These are phyloP conservation scores for Platynereis dumerilii DNA, from an alignment of 2,888 invertebrate genomes.

Conservation along the genomic window DNA sequence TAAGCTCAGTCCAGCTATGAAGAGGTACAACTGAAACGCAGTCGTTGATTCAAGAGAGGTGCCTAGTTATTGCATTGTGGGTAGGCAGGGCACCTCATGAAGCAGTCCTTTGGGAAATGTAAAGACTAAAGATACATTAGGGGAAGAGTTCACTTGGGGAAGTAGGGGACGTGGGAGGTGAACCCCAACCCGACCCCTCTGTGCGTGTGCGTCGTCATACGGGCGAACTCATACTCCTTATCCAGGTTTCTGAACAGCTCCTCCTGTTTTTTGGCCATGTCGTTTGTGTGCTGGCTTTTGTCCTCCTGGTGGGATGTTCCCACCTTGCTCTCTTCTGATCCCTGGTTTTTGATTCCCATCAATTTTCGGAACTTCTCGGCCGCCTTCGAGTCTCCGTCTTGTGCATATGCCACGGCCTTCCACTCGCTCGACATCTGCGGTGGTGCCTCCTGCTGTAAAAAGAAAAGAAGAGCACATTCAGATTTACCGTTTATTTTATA, in stretches of 20 bases:
- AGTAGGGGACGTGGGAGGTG: conserved; percentile 40
- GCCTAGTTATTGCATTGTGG: too few relatives aligned
- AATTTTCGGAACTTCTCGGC: conserved; percentile 93
- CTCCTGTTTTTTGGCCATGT: conserved; percentile 59
- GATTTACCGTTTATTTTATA: too few relatives aligned
- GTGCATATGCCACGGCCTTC: conserved; percentile 77
- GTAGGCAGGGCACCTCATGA: too few relatives aligned
- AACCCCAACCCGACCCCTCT: conserved; percentile 70
- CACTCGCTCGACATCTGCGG: conserved; percentile 40
- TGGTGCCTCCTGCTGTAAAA: conserved; percentile 17
- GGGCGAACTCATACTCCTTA: conserved; percentile 93
- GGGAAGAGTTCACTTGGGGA: conserved; percentile 17
- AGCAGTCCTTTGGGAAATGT: too few relatives aligned
- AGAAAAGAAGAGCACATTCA: not conserved
- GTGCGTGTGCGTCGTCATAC: conserved; percentile 95
- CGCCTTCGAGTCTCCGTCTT: conserved; percentile 90
- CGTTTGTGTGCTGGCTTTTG: conserved; percentile 38
- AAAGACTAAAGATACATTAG: too few relatives aligned
- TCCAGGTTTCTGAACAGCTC: conserved; percentile 93
- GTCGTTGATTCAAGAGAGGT: too few relatives aligned
- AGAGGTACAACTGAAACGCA: too few relatives aligned
- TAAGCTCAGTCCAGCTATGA: too few relatives aligned
- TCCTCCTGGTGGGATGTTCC: conserved; percentile 25
- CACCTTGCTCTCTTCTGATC: conserved; percentile 48
- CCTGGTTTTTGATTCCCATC: conserved; percentile 73